Conservation (phyloP, 2,113 vertebrate genomes). For the Fukomys damarensis region DNA sequence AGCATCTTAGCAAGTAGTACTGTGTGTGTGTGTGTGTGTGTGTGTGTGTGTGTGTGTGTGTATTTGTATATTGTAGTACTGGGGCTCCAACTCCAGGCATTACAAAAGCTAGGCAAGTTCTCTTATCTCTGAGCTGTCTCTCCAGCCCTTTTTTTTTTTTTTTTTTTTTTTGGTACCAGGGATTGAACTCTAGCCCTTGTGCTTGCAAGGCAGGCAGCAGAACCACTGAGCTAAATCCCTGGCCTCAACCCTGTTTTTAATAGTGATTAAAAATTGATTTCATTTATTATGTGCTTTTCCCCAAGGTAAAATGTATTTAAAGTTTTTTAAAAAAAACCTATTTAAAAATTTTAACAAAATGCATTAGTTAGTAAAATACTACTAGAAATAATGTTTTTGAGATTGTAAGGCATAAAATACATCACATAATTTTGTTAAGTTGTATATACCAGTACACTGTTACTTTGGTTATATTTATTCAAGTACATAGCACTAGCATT, state of each 20-base stretch:
- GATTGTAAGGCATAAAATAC: background rate
- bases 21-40: background rate
- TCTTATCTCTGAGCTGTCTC: too few relatives aligned
- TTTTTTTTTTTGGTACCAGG: too few relatives aligned
- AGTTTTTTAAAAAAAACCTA: background rate
- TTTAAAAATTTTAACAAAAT: constrained; percentile 1
- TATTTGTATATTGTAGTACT: background rate
- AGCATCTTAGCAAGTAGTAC: background rate
- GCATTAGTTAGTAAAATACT: background rate
- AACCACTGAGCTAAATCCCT: too few relatives aligned
- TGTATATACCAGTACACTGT: background rate
- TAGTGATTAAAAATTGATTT: constrained; percentile 2
- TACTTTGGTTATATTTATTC: constrained; percentile 29
- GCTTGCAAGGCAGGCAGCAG: too few relatives aligned
- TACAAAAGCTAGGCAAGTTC: too few relatives aligned
- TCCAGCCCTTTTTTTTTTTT: background rate
- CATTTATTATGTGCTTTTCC: background rate
- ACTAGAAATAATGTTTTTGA: constrained; percentile 43
- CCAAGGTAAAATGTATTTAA: constrained; percentile 8
- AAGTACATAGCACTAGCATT: background rate
- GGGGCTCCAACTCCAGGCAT: background rate
- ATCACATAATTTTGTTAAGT: constrained; percentile 18
- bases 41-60: background rate
- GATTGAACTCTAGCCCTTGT: too few relatives aligned
- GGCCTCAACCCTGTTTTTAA: background rate